These are phyloP conservation scores for Turnix velox DNA, from an alignment of 2,113 vertebrate species.

Conservation along the genomic window DNA sequence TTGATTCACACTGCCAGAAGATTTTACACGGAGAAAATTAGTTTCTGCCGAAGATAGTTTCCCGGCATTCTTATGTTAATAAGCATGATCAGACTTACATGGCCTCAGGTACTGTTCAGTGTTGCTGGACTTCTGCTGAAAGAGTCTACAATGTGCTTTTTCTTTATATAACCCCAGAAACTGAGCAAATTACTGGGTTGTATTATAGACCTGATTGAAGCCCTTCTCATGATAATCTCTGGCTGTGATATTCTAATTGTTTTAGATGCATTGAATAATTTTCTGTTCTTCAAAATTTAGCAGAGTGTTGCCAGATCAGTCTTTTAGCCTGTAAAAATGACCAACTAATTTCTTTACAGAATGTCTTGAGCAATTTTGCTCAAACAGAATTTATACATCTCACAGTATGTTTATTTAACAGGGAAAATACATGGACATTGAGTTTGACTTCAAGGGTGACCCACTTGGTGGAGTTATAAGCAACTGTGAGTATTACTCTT, in stretches of 20 bases:
- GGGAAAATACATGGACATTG: constrained; percentile 99
- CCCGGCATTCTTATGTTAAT: background rate
- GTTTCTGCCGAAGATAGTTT: background rate
- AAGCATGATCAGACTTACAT: rapidly evolving
- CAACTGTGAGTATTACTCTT: constrained; percentile 89
- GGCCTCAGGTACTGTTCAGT: background rate
- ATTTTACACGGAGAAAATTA: background rate
- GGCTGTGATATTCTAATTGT: background rate
- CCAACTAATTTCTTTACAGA: background rate
- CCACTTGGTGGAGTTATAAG: constrained; percentile 98
- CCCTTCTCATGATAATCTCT: background rate
- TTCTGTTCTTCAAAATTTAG: background rate
- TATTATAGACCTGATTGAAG: background rate
- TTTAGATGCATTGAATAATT: background rate
- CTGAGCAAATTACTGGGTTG: background rate
- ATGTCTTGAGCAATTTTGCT: background rate
- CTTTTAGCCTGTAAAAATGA: background rate
- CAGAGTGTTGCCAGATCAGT: background rate
- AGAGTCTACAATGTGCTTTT: background rate
- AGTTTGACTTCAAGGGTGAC: constrained; percentile 99
- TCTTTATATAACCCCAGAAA: background rate
- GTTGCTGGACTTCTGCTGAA: background rate
- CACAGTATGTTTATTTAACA: constrained; percentile 64
- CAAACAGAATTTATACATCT: background rate
- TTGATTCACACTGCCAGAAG: rapidly evolving